Evolutionary conservation across 2,888 invertebrate species (phyloP).

Genomic region (Brenthis ino): DNA sequence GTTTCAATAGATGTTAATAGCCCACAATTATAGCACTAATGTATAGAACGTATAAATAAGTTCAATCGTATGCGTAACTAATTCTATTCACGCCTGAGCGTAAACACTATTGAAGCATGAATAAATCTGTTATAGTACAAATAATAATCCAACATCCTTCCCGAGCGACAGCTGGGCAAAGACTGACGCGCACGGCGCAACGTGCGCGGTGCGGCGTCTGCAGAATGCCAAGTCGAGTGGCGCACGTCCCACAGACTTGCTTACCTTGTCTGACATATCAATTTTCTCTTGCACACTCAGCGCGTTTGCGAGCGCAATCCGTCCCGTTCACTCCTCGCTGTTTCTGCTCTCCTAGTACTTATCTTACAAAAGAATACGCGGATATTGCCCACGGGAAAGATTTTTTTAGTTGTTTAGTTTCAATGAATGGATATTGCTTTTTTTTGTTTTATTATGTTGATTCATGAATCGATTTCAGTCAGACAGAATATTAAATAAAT

Average conservation of each 20-base stretch:
- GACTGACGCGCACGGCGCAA: conserved; percentile 40
- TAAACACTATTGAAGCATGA: conserved; percentile 16
- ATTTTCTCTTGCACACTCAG: conserved; percentile 66
- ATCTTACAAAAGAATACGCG: conserved; percentile 78
- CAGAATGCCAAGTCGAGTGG: conserved; percentile 36
- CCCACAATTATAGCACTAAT: conserved; percentile 1
- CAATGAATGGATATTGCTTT: conserved; percentile 2
- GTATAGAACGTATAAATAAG: conserved; percentile 6
- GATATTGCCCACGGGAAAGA: conserved; percentile 50
- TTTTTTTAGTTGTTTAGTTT: conserved; percentile 24
- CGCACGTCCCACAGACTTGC: conserved; percentile 57
- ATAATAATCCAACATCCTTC: conserved; percentile 38
- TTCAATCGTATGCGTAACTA: conserved; percentile 12
- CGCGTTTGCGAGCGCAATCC: conserved; percentile 47
- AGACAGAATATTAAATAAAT: background rate
- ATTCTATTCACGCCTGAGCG: conserved; percentile 16
- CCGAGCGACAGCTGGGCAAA: conserved; percentile 41
- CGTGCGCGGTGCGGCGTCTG: conserved; percentile 27
- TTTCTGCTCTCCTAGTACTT: conserved; percentile 74
- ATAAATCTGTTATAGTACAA: conserved; percentile 30
- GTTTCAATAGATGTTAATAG: conserved; percentile 1
- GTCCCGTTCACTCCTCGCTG: conserved; percentile 44
- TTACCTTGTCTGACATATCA: conserved; percentile 74
- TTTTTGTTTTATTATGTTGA: conserved; percentile 13
- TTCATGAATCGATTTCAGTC: conserved; percentile 17